Percentiles rank a stretch among this genome's conserved stretches.
These are phyloP conservation scores for Thymelicus sylvestris DNA, from an alignment of 2,888 invertebrate genomes.

Conservation along the genomic window DNA sequence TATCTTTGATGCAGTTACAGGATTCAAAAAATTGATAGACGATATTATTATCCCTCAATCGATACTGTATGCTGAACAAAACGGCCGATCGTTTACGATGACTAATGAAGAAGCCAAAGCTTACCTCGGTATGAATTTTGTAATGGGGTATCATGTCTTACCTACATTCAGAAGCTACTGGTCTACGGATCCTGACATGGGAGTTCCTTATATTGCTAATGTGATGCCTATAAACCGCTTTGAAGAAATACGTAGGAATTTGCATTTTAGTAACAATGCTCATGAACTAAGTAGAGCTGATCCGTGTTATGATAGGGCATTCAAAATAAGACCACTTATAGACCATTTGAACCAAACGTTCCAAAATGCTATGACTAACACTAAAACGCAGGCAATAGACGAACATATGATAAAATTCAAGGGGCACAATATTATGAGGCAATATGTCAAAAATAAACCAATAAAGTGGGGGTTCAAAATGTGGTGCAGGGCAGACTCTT, in stretches of 20 bases:
- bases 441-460: slow-evolving; percentile 34
- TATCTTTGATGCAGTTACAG: too few relatives aligned
- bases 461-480: slow-evolving; percentile 42
- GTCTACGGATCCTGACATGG: slow-evolving; percentile 47
- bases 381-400: slow-evolving; percentile 30
- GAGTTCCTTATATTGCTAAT: slow-evolving; percentile 42
- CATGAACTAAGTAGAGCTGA: not conserved
- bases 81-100: slow-evolving; percentile 41
- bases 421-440: slow-evolving; percentile 26
- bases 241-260: slow-evolving; percentile 22
- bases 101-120: slow-evolving; percentile 41
- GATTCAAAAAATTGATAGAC: too few relatives aligned
- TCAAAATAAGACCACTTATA: slow-evolving; percentile 36
- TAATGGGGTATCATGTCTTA: slow-evolving; percentile 43
- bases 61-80: slow-evolving; percentile 42
- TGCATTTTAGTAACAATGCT: slow-evolving; percentile 9
- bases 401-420: slow-evolving; percentile 35
- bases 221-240: slow-evolving; percentile 40
- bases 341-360: slow-evolving; percentile 30
- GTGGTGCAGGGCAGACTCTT: slow-evolving; percentile 39
- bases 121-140: slow-evolving; percentile 44
- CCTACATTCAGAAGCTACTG: slow-evolving; percentile 42
- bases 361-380: slow-evolving; percentile 32
- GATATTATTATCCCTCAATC: not conserved
- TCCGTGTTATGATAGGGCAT: slow-evolving; percentile 18